A percentile compares a stretch with the other conserved stretches of the same genome.
Conservation (phyloP, 2,113 vertebrate species). For the Hepsetus odoe region DNA sequence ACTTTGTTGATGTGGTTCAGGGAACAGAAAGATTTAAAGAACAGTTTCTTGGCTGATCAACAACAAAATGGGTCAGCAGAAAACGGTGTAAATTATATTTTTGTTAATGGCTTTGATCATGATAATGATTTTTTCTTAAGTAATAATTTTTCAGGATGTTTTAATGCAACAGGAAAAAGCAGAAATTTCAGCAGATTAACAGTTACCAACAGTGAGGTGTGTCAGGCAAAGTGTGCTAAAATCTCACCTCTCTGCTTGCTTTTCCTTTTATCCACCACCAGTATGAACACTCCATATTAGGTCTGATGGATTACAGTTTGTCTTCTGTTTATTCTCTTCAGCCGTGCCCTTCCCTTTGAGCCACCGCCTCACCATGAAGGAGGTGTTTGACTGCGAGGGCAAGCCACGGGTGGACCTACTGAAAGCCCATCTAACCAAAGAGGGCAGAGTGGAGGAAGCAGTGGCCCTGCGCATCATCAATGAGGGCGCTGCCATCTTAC, state of each 20-base stretch:
- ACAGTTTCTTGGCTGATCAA: too few relatives aligned
- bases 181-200: neutral
- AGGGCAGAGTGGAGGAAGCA: constrained; percentile 78
- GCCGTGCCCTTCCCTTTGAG: constrained; percentile 83
- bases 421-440: constrained; percentile 83
- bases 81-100: too few relatives aligned
- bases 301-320: constrained; percentile 28
- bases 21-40: too few relatives aligned
- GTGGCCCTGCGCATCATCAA: constrained; percentile 78
- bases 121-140: too few relatives aligned
- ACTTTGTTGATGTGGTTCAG: too few relatives aligned
- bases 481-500: constrained; percentile 79
- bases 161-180: neutral
- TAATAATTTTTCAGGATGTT: neutral
- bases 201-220: too few relatives aligned
- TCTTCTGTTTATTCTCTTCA: constrained; percentile 56
- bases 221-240: neutral
- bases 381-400: constrained; percentile 82
- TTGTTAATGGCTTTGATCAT: too few relatives aligned
- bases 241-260: neutral
- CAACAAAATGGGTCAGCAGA: too few relatives aligned
- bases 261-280: neutral
- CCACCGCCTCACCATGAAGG: constrained; percentile 82
- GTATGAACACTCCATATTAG: neutral
- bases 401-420: constrained; percentile 82